Conservation (phyloP, 2,888 invertebrate species). For the Drosophila lutescens region DNA sequence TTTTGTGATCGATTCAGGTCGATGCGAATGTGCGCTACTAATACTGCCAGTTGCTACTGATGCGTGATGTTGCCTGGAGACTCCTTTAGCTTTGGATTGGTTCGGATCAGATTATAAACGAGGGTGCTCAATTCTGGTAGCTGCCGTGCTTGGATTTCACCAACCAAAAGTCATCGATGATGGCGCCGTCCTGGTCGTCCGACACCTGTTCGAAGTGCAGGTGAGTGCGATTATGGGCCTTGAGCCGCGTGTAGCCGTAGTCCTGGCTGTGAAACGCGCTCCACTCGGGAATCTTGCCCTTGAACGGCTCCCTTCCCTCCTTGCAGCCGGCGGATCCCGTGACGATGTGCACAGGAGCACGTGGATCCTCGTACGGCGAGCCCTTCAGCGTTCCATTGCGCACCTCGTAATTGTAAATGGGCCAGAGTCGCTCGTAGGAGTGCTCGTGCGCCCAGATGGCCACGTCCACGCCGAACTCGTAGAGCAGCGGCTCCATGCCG, state of each 20-base stretch:
- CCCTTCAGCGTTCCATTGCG: slow-evolving; percentile 86
- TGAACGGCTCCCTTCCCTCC: slow-evolving; percentile 92
- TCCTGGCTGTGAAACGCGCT: slow-evolving; percentile 94
- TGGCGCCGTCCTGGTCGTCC: slow-evolving; percentile 88
- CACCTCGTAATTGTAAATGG: slow-evolving; percentile 93
- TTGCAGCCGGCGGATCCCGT: slow-evolving; percentile 96
- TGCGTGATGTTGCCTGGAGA: slow-evolving; percentile 9
- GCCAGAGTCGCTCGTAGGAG: slow-evolving; percentile 98
- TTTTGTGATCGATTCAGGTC: slow-evolving; percentile 26
- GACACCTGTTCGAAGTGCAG: slow-evolving; percentile 95
- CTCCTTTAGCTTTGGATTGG: slow-evolving; percentile 31
- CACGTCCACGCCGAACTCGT: slow-evolving; percentile 95
- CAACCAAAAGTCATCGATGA: slow-evolving; percentile 89
- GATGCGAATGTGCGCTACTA: slow-evolving; percentile 59
- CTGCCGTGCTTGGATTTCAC: slow-evolving; percentile 86
- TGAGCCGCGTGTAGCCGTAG: slow-evolving; percentile 96
- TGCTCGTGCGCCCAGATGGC: slow-evolving; percentile 99
- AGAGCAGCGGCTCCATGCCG: slow-evolving; percentile 93
- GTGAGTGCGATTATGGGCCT: slow-evolving; percentile 92
- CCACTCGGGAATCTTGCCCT: slow-evolving; percentile 87
- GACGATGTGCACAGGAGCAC: slow-evolving; percentile 96
- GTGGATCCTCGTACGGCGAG: slow-evolving; percentile 86
- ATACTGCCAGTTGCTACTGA: slow-evolving; percentile 60
- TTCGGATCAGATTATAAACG: background rate
- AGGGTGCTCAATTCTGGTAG: slow-evolving; percentile 53